phyloP scores from a whole-genome alignment of 2,113 vertebrate species.

The Mormoops blainvillei region DNA sequence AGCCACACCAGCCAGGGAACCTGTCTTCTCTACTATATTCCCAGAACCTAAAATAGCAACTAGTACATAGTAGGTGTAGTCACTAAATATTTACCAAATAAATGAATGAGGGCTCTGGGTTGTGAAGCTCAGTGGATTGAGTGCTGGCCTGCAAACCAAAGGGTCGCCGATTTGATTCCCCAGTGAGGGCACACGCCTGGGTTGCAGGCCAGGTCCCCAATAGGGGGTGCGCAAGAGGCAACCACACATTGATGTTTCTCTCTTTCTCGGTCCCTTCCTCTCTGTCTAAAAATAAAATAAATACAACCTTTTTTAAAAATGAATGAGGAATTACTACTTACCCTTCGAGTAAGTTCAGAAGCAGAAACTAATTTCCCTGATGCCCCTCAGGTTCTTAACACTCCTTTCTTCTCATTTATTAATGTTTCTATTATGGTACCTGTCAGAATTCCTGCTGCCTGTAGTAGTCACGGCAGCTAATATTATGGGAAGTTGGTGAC shows the following conservation, averaged over 20 bases:
- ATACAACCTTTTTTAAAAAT: no score
- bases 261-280: no score
- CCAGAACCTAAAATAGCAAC: background rate
- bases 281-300: no score
- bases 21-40: background rate
- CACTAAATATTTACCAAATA: background rate
- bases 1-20: background rate
- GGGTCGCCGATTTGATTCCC: no score
- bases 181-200: no score
- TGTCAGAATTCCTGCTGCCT: slow-evolving; percentile 73
- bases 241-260: no score
- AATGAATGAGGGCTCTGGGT: no score
- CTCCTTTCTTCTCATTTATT: background rate
- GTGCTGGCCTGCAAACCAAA: no score
- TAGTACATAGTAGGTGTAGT: background rate
- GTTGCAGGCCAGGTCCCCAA: no score
- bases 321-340: background rate
- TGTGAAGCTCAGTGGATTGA: no score
- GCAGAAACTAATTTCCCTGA: background rate
- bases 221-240: no score
- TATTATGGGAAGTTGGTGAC: slow-evolving; percentile 95
- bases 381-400: background rate
- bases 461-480: slow-evolving; percentile 89
- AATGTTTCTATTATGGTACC: background rate
- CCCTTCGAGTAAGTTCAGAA: background rate